Conservation (phyloP, 2,797 vertebrate genomes). For the Cyclopterus lumpus region DNA sequence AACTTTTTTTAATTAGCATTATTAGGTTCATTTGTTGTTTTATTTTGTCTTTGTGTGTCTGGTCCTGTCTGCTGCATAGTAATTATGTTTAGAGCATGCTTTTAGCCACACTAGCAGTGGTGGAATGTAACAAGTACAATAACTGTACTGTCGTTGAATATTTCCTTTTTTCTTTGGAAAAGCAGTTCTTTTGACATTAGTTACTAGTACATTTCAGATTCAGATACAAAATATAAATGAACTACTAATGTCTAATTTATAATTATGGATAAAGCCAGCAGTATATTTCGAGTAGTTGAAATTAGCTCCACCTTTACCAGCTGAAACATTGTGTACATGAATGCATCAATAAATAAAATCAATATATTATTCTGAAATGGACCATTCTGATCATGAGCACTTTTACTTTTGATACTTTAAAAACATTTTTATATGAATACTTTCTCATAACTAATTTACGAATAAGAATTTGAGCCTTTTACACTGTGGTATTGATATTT, state of each 20-base stretch:
- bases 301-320: not conserved
- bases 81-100: not conserved
- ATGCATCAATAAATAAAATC: not conserved
- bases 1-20: constrained; percentile 69
- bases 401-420: not conserved
- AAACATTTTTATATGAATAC: not conserved
- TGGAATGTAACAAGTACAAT: not conserved
- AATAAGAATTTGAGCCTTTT: not conserved
- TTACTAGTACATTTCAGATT: not conserved
- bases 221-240: not conserved
- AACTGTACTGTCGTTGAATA: not conserved
- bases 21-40: constrained; percentile 13
- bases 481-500: not conserved
- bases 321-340: not conserved
- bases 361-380: not conserved
- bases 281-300: not conserved
- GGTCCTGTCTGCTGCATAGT: not conserved
- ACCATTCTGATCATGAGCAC: not conserved
- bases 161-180: not conserved
- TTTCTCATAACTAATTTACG: too few relatives aligned
- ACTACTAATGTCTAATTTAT: not conserved
- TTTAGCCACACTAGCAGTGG: not conserved
- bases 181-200: not conserved
- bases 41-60: not conserved
- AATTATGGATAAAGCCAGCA: not conserved